Evolutionary conservation across 2,113 vertebrate species (phyloP), one percentile per base, ranked within the genome.

Genomic region (Phodopus roborovskii): DNA sequence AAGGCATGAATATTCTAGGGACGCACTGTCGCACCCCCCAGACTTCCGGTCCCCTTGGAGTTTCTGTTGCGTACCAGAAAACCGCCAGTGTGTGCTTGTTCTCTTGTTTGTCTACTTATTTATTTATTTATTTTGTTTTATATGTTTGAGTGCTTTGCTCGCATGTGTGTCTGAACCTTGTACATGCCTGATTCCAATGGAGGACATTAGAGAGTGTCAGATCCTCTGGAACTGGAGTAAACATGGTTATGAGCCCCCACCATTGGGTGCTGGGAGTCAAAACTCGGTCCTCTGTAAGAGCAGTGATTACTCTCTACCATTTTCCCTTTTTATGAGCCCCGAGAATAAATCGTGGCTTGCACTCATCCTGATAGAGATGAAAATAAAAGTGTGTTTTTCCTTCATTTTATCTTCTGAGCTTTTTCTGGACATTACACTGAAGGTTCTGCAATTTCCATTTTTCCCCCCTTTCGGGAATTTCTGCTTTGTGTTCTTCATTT

Each of bases 21-120:
- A 30, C 36, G 42, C 48, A 33, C 20, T 26, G 13, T 10, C 17
- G 33, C 73, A 15, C 19, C 42, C 7, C 0, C 16, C 13, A 6
- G 26, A 15, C 22, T 26, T 42, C 9, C 0, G 0, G 0, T 33
- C 39, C 11, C 3, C 1, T 0, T 0, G 22, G 0, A 1, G 4
- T 15, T 22, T 39, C 73, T 39, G 9, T 0, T 15, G 39, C 3
- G 12, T 0, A 0, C 56, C 7, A 19, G 36, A 66, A n/a, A 36
- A 12, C 88, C 10, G 11, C 20, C 68, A 39, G 0, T 15, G 10
- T 2, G 3, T 13, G 3, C 24, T 19, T 68, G 6, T 22, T 62
- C 58, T 68, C 58, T 64, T 60, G 24, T n/a, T 33, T 82, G n/a
- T 60, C 19, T 75, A 15, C 73, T 68, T 68, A 33, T 16, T 50